Percentiles rank a stretch among this genome's conserved stretches.
Conservation (phyloP, 2,888 invertebrate genomes). For the Drosophila conformis region DNA sequence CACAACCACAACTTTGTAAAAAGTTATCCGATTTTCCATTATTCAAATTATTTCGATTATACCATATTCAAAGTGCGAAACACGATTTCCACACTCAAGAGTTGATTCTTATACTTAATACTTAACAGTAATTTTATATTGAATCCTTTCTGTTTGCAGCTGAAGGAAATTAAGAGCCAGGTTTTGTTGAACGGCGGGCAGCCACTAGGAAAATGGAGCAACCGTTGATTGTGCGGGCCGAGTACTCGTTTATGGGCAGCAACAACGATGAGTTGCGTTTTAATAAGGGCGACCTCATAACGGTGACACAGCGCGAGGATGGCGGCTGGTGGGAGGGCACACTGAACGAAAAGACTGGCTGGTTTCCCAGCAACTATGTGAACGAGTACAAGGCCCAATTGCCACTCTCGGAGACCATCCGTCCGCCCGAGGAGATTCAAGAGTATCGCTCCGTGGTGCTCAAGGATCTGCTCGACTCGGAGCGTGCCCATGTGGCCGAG, state of each 20-base stretch:
- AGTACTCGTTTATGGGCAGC: constrained; percentile 96
- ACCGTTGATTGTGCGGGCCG: constrained; percentile 91
- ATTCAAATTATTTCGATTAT: no score
- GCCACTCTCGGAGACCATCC: constrained; percentile 88
- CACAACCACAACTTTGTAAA: background rate
- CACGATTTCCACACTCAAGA: background rate
- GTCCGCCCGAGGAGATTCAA: constrained; percentile 89
- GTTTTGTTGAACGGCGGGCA: constrained; percentile 37
- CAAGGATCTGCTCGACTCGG: constrained; percentile 96
- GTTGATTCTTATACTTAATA: no score
- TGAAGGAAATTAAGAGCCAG: constrained; percentile 61
- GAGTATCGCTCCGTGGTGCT: constrained; percentile 94
- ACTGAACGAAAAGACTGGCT: constrained; percentile 96
- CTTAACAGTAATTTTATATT: background rate
- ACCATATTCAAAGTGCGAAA: background rate
- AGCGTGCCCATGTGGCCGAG: constrained; percentile 95
- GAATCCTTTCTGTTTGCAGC: constrained; percentile 36
- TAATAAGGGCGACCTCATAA: constrained; percentile 97
- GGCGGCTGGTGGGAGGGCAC: constrained; percentile 99
- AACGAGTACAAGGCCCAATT: constrained; percentile 90
- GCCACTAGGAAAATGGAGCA: constrained; percentile 79
- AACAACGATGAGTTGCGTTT: constrained; percentile 99
- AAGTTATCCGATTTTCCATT: background rate
- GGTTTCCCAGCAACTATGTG: constrained; percentile 99
- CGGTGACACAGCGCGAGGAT: constrained; percentile 97